Evolutionary conservation across 2,113 vertebrate genomes (phyloP).

Genomic region (Illadopsis cleaveri): DNA sequence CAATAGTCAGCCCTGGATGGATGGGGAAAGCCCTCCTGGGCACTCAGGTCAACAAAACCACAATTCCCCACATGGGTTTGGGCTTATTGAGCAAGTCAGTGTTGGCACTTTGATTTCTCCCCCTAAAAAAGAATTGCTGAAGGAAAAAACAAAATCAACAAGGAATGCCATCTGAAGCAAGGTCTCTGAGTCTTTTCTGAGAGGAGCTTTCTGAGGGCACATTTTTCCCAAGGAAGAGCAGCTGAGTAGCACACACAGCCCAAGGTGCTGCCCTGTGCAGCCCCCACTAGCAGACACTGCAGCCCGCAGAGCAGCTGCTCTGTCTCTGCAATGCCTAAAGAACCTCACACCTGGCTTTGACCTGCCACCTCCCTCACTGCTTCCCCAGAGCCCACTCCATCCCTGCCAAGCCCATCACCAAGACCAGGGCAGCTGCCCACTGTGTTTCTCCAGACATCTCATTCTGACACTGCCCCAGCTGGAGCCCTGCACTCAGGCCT

Average conservation of each 20-base stretch:
- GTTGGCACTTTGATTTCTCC: background rate
- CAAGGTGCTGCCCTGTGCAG: background rate
- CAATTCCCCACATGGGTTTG: background rate
- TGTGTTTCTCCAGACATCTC: background rate
- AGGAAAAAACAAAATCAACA: background rate
- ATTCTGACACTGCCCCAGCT: background rate
- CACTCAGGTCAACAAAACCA: background rate
- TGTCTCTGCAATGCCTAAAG: background rate
- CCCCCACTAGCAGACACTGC: background rate
- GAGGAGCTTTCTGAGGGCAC: background rate
- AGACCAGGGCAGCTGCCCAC: background rate
- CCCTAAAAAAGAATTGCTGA: background rate
- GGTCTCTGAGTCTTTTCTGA: background rate
- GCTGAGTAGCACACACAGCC: background rate
- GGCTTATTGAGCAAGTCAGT: background rate
- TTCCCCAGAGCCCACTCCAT: background rate
- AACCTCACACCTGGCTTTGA: background rate
- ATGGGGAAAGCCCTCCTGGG: background rate
- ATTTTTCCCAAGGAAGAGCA: background rate
- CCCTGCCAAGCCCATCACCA: background rate
- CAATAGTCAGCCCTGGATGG: background rate
- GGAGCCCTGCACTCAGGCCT: background rate
- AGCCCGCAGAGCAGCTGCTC: background rate
- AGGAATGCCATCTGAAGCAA: background rate
- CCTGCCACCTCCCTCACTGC: background rate